phyloP scores from a whole-genome alignment of 2,797 vertebrate genomes.

The Nyctibius grandis region DNA sequence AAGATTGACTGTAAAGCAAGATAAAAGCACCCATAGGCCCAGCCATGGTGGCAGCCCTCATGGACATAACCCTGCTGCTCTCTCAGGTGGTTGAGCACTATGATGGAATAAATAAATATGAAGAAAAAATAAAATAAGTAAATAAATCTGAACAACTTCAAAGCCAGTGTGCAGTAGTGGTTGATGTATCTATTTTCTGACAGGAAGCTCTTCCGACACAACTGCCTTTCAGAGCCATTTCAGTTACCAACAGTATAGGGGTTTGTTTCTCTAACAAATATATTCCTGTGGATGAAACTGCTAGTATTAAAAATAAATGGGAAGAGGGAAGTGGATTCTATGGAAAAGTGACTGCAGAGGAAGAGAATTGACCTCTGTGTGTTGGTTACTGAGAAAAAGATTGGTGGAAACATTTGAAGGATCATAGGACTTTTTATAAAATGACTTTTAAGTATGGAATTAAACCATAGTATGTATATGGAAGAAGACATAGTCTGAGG shows the following conservation, averaged over 20 bases:
- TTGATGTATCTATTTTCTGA: slow-evolving; percentile 12
- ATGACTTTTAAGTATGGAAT: slow-evolving; percentile 3
- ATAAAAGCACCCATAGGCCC: not conserved
- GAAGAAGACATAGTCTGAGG: not conserved
- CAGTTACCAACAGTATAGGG: not conserved
- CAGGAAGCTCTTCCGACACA: slow-evolving; percentile 26
- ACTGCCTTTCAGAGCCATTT: not conserved
- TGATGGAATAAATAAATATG: not conserved
- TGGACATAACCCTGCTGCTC: not conserved
- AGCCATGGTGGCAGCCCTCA: not conserved
- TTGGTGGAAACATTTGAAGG: not conserved
- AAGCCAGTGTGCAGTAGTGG: not conserved
- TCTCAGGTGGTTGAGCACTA: not conserved
- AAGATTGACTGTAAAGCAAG: not conserved
- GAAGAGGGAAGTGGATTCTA: slow-evolving; percentile 4
- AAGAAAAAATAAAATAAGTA: not conserved
- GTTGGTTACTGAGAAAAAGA: slow-evolving; percentile 9
- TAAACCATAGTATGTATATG: not conserved
- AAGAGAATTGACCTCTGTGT: slow-evolving; percentile 13
- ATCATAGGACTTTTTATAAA: not conserved
- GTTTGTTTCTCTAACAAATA: slow-evolving; percentile 31
- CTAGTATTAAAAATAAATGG: slow-evolving; percentile 21
- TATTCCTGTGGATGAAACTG: not conserved
- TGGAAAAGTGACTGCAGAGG: not conserved
- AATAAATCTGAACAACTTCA: not conserved